Base-by-base conservation (phyloP, 2,113 vertebrate genomes). In the Cyanistes caeruleus region DNA sequence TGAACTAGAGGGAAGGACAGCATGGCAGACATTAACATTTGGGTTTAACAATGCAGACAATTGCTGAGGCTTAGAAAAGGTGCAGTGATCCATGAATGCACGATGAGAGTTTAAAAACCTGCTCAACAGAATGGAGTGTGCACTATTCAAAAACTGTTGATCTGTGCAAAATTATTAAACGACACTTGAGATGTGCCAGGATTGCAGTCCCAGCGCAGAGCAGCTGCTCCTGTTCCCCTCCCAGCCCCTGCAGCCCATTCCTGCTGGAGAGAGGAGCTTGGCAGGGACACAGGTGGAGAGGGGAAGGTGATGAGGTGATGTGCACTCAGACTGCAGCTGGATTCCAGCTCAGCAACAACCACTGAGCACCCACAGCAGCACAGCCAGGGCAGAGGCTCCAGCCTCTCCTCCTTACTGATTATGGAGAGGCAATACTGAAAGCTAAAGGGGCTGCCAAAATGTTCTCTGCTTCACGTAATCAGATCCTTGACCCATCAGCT, bases 1-100 rank as follows among this genome's bases (percentile, higher is more conserved):
- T 93, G 95, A 96, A 86, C 94, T 95, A 24, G 69, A 91, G 94
- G 89, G 75, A 89, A 95, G 95, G 92, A 81, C 85, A 90, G 91
- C 94, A 31, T 13, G 82, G 94, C 90, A 96, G 91, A 12, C 80
- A 96, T 96, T 93, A 97, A 95, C 95, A 87, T 91, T 97, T 88
- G 53, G 86, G 85, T 96, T 96, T 89, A 69, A 96, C 90, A 95
- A 93, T 80, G 74, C 78, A 79, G 91, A 90, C 87, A 95, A 75
- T 30, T 82, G 78, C 85, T 30, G 44, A 37, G 84, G 81, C 81
- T 94, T 63, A 87, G 70, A 69, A 56, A 91, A 96, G 93, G 94
- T 89, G 90, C 94, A 87, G 48, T 77, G 96, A 96, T 96, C 95
- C 96, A 68, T 93, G 95, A 95, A 93, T 15, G 84, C 87, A 69